Evolutionary conservation across 1,140 invertebrate species (phyloP), one percentile per base, ranked within the genome.

Genomic region (Dryas iulia): DNA sequence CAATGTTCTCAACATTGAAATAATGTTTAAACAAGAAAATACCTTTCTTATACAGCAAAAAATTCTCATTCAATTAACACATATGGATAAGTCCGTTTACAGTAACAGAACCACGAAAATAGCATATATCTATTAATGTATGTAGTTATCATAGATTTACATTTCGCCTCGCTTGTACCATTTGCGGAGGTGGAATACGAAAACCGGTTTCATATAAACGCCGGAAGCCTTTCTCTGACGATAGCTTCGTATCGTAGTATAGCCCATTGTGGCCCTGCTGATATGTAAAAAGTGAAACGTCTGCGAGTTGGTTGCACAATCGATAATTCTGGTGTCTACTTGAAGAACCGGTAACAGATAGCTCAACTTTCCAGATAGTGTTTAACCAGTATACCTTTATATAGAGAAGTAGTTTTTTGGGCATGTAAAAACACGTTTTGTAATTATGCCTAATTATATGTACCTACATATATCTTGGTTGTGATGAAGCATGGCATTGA

Each of bases 221-320:
- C 82, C 82, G 80, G 82, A 84, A 84, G 82, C 80, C 80, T 84
- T 82, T 84, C 78, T 81, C 77, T 79, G 71, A 54, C 72, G 63
- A 66, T 74, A 68, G 66, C 64, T 71, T 68, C 63, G 65, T 70
- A 59, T 66, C 71, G 67, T 59, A 56, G 24, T 56, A 56, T 56
- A 56, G 64, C 62, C 60, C 47, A 62, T 62, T 62, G 60, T 62
- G 58, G 68, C 68, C 72, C 68, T 73, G 64, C 61, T 65, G 69
- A 74, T 74, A 69, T 69, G 61, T 72, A 74, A 74, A 69, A 74
- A 74, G 72, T 71, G 69, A 74, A 74, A 74, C 72, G 62, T 65
- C 59, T 65, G 62, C 25, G 33, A 65, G 58, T 65, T 59, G 23
- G 52, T 73, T 74, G 65, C 69, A 74, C 72, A 74, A 74, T 61